Evolutionary conservation across 2,888 invertebrate genomes (phyloP), one percentile per base, ranked within the genome.

Genomic region (Drosophila setosimentum): DNA sequence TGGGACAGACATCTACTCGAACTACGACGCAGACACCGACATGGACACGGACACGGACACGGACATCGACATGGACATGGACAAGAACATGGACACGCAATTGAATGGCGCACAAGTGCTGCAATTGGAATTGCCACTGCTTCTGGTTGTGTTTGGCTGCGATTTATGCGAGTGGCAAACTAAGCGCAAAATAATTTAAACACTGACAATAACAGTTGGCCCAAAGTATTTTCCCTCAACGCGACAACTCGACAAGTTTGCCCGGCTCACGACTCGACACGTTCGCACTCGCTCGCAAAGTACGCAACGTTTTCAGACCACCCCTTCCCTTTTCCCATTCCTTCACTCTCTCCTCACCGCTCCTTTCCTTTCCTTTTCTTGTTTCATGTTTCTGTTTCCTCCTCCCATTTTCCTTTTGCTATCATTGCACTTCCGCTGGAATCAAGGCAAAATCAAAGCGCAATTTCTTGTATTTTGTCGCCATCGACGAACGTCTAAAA

Each of bases 111-210:
- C 51, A 68, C 66, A 81, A 82, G 68, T 67, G 68, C 68, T 59
- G 69, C 77, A 78, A 62, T 59, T 73, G 73, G 45, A 51, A 50
- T 60, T 59, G 58, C 58, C 55, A n/a, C 8, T 42, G 30, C 29
- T 30, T 30, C 55, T 33, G 33, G 27, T 33, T 50, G 66, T 62
- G 51, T 54, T 68, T 82, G 61, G 82, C 78, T 78, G 90, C 81
- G 81, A 90, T 87, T 90, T 90, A 90, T 87, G 81, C 87, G 85
- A 87, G 70, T 80, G 76, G 73, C 80, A 80, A 82, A 88, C 90
- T 90, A 90, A 89, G 84, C 79, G 76, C 87, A 83, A 90, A 89
- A 90, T 90, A 89, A 87, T 90, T 89, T 87, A 85, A 89, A 85
- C 91, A 90, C 85, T 89, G 87, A 85, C 91, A 87, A 89, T 89